phyloP scores from a whole-genome alignment of 2,113 vertebrate genomes.

The Pterophyllum scalare region DNA sequence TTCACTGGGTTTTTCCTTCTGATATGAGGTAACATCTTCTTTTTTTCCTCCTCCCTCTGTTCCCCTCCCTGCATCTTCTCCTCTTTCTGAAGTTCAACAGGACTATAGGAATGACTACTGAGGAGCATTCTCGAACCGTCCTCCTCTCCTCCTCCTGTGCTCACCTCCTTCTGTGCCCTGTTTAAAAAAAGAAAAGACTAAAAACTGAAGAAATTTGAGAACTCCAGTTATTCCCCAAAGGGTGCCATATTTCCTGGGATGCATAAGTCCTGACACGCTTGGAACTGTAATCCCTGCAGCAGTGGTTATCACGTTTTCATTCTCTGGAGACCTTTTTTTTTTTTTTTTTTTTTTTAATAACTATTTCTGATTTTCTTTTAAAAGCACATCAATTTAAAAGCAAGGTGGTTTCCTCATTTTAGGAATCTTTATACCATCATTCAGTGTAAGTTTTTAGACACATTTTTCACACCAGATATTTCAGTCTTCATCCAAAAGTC shows the following conservation, averaged over 20 bases:
- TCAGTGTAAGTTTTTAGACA: slow-evolving; percentile 1
- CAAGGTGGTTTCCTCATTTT: not conserved
- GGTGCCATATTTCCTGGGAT: slow-evolving; percentile 41
- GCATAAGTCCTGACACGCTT: slow-evolving; percentile 44
- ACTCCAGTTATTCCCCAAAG: slow-evolving; percentile 36
- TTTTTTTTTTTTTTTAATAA: not conserved
- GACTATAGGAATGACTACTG: slow-evolving; percentile 87
- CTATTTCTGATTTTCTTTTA: not conserved
- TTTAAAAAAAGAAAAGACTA: slow-evolving; percentile 33
- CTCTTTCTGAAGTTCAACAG: slow-evolving; percentile 76
- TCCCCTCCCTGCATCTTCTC: slow-evolving; percentile 35
- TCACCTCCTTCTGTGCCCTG: slow-evolving; percentile 43
- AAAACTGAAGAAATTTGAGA: slow-evolving; percentile 43
- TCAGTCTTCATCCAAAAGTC: not conserved
- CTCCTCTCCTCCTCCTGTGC: slow-evolving; percentile 46
- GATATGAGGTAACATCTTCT: slow-evolving; percentile 67
- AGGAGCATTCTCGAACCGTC: slow-evolving; percentile 69
- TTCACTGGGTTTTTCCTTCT: slow-evolving; percentile 52
- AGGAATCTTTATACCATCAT: not conserved
- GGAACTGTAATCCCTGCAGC: slow-evolving; percentile 52
- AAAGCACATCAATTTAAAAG: not conserved
- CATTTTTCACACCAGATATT: not conserved
- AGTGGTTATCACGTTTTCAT: slow-evolving; percentile 3
- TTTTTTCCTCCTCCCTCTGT: slow-evolving; percentile 29
- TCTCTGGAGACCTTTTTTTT: not conserved